Evolutionary conservation across 1,140 invertebrate genomes (phyloP), one percentile per base, ranked within the genome.

Genomic region (Macrosteles quadrilineatus): DNA sequence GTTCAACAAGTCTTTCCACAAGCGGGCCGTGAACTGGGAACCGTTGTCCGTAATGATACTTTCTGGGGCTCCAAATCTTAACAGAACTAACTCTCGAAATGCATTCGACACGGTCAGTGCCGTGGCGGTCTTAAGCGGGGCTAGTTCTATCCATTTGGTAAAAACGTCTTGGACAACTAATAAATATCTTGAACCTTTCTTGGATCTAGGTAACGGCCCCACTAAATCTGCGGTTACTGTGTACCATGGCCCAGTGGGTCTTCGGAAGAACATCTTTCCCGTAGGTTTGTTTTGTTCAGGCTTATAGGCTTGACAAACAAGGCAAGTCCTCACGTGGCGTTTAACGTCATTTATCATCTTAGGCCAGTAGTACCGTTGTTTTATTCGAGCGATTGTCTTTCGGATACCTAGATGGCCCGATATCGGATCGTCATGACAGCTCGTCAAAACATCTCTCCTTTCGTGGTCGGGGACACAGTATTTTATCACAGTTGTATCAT

Each of bases 171-270:
- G n/a, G n/a, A n/a, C n/a, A n/a, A n/a, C n/a, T n/a, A n/a, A n/a
- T 1, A 82, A 36, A 74, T 75, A 78, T 45, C 43, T 25, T 47
- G 80, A 75, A 71, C 80, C 77, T 45, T 74, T 75, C 2, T 57
- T 59, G 1, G 75, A 79, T 0, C 72, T 29, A 0, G 81, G 80
- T 25, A 82, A 75, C 0, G 80, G 80, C 19, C 81, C 81, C 67
- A 83, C 75, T 0, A 83, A 43, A 69, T 84, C 81, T 0, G 78
- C 74, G 0, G 77, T 77, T 0, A 80, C 68, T 6, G 71, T 76
- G 50, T 80, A 74, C 76, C 78, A 82, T 2, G 76, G 77, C 29
- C 62, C 25, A 59, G 30, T 70, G 0, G 76, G 74, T 59, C 1
- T 74, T 71, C 43, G 70, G 62, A 12, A 75, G 29, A 62, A 75